A percentile compares a stretch with the other conserved stretches of the same genome.
phyloP scores from a whole-genome alignment of 2,888 invertebrate species.

The Nomada ruficornis region DNA sequence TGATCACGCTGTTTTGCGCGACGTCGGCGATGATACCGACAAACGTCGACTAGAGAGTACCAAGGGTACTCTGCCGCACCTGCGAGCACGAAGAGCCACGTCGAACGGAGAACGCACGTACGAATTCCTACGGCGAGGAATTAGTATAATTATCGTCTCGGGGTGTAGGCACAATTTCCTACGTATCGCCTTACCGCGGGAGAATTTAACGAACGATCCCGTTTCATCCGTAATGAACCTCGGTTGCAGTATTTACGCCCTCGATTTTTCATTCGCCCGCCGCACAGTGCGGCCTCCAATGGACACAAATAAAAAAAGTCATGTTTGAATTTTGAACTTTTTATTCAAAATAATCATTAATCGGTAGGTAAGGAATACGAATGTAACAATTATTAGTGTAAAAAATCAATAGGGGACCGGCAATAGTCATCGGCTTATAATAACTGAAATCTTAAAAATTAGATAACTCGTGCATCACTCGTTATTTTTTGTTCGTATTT shows the following conservation, averaged over 20 bases:
- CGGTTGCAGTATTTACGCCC: background rate
- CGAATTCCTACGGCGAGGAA: conserved; percentile 26
- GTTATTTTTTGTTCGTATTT: too few relatives aligned
- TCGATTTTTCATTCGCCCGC: background rate
- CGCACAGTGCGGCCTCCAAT: too few relatives aligned
- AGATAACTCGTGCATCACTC: too few relatives aligned
- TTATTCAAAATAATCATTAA: too few relatives aligned
- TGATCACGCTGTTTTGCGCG: conserved; percentile 26
- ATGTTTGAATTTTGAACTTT: too few relatives aligned
- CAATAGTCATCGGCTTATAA: too few relatives aligned
- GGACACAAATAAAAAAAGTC: too few relatives aligned
- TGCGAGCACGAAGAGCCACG: background rate
- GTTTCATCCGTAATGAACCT: background rate
- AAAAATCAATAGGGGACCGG: too few relatives aligned
- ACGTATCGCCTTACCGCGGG: conserved; percentile 7
- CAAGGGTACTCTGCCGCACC: background rate
- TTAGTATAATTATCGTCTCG: conserved; percentile 31
- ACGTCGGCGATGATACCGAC: background rate
- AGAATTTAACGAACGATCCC: conserved; percentile 25
- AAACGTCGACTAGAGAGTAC: background rate
- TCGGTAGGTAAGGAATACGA: too few relatives aligned
- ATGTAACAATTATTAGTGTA: too few relatives aligned
- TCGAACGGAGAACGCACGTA: conserved; percentile 3
- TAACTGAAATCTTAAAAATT: too few relatives aligned
- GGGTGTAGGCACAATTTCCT: conserved; percentile 8